Evolutionary conservation across 2,797 vertebrate species (phyloP).

Genomic region (Anomalospiza imberbis): DNA sequence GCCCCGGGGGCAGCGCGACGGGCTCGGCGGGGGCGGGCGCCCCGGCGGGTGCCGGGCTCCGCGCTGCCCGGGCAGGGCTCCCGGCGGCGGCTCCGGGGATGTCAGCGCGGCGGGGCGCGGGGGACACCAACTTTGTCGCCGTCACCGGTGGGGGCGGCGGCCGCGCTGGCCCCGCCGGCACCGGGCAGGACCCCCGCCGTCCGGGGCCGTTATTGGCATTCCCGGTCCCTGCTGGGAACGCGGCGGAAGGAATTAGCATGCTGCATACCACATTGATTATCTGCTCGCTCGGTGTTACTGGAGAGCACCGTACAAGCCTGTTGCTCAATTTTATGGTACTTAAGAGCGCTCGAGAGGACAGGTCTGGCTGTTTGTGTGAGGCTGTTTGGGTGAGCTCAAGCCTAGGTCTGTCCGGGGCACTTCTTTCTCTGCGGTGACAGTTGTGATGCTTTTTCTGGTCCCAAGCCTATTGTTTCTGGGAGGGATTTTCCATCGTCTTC

Average conservation of each 20-base stretch:
- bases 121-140: not conserved
- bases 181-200: not conserved
- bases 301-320: not conserved
- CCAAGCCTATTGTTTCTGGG: not conserved
- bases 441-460: not conserved
- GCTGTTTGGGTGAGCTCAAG: not conserved
- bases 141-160: too few relatives aligned
- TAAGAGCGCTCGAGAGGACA: not conserved
- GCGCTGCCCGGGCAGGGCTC: not conserved
- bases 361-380: not conserved
- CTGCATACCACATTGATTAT: not conserved
- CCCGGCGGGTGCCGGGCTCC: not conserved
- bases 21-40: not conserved
- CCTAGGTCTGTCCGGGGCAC: fast-evolving
- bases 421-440: fast-evolving
- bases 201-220: not conserved
- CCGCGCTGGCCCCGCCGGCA: too few relatives aligned
- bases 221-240: not conserved
- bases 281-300: not conserved
- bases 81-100: not conserved
- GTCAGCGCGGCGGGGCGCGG: not conserved
- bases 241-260: not conserved
- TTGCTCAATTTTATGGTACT: not conserved
- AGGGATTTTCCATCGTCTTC: not conserved
- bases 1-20: not conserved